Evolutionary conservation across 2,113 vertebrate species (phyloP).

Genomic region (Larimichthys polyactis): DNA sequence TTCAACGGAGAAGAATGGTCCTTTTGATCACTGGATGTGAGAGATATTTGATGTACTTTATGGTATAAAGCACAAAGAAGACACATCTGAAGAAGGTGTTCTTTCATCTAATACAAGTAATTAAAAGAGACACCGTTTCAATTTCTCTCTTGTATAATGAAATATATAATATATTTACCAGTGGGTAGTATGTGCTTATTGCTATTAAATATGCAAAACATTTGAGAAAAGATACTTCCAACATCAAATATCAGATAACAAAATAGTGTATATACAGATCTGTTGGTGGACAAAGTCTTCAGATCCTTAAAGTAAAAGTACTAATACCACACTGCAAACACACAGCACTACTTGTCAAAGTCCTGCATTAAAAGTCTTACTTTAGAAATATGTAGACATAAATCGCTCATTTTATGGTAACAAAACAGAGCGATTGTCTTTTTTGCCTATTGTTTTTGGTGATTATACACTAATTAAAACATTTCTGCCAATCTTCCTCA

Average conservation of each 20-base stretch:
- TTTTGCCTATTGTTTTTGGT: too few relatives aligned
- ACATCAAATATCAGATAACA: neutral
- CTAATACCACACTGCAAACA: neutral
- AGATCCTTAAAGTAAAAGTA: neutral
- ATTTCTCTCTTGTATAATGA: neutral
- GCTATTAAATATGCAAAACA: conserved; percentile 3
- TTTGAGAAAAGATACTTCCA: too few relatives aligned
- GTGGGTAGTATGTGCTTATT: too few relatives aligned
- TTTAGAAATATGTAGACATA: too few relatives aligned
- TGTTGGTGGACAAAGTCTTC: neutral
- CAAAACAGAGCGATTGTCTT: too few relatives aligned
- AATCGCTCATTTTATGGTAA: too few relatives aligned
- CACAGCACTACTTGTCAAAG: neutral
- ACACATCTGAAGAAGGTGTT: conserved; percentile 7
- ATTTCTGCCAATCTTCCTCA: too few relatives aligned
- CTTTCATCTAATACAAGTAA: conserved; percentile 29
- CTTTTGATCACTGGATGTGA: conserved; percentile 39
- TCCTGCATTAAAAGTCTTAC: neutral
- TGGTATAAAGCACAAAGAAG: conserved; percentile 43
- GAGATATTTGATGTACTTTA: conserved; percentile 50
- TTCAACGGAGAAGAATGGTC: conserved; percentile 50
- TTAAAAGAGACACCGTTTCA: conserved; percentile 18
- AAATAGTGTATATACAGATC: neutral
- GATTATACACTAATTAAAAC: too few relatives aligned
- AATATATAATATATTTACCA: neutral